These are phyloP conservation scores for Catharus ustulatus DNA, from an alignment of 2,797 vertebrate genomes.

Conservation along the genomic window DNA sequence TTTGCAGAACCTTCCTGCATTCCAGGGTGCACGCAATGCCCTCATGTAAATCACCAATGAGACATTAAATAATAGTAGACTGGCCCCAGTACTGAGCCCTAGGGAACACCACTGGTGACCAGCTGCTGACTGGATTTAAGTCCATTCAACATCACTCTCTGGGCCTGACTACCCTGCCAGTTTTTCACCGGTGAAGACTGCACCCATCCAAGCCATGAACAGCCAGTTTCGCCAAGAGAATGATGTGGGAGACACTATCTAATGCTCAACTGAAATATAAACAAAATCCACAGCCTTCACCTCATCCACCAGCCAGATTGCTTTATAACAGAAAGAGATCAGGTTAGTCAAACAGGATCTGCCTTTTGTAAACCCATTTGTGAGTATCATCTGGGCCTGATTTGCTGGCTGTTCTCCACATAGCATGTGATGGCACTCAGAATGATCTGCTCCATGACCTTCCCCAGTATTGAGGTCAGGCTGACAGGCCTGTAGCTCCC, in stretches of 20 bases:
- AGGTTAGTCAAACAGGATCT: neutral
- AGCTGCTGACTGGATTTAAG: neutral
- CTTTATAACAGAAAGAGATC: neutral
- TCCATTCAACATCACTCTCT: neutral
- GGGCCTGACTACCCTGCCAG: neutral
- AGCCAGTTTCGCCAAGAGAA: neutral
- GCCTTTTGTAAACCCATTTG: rapidly evolving
- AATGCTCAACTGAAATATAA: neutral
- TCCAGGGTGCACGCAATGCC: neutral
- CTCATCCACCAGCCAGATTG: neutral
- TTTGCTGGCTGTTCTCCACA: neutral
- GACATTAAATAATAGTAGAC: neutral
- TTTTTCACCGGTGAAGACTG: neutral
- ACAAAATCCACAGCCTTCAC: neutral
- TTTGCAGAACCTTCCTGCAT: rapidly evolving
- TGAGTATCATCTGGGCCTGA: neutral
- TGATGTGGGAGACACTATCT: no score
- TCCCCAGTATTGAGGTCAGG: no score
- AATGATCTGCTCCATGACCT: neutral
- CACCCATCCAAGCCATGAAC: neutral
- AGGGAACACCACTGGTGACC: neutral
- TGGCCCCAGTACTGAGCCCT: neutral
- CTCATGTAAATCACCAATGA: neutral
- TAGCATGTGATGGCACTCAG: neutral
- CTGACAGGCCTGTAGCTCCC: neutral